Percentiles rank a stretch among this genome's conserved stretches.
These are phyloP conservation scores for Xiphydria camelus DNA, from an alignment of 2,888 invertebrate genomes.

Conservation along the genomic window DNA sequence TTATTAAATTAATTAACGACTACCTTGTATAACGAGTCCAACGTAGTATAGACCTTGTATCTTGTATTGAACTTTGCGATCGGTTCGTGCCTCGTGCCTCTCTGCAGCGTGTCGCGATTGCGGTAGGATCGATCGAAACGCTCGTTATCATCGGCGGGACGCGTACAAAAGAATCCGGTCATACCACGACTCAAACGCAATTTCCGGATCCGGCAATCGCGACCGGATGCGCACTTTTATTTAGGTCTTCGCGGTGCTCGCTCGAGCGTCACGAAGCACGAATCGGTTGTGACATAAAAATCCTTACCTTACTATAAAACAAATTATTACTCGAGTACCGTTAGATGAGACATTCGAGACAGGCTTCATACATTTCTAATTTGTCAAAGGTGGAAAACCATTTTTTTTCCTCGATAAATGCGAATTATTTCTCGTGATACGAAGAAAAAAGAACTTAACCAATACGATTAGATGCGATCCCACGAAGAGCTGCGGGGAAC, in stretches of 20 bases:
- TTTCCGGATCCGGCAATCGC: no score
- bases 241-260: no score
- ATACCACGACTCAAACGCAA: no score
- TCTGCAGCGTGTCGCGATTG: no score
- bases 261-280: no score
- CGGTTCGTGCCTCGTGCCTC: not conserved
- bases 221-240: no score
- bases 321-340: constrained; percentile 22
- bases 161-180: no score
- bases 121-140: no score
- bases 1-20: constrained; percentile 33
- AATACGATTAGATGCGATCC: constrained; percentile 26
- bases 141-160: no score
- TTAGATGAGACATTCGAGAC: constrained; percentile 21
- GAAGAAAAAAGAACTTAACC: constrained; percentile 24
- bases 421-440: constrained; percentile 12
- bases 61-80: not conserved
- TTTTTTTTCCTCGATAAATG: constrained; percentile 14
- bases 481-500: constrained; percentile 28
- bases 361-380: constrained; percentile 35
- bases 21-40: constrained; percentile 33
- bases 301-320: constrained; percentile 5
- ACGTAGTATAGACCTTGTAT: constrained; percentile 31
- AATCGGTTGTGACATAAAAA: no score
- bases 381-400: constrained; percentile 29